phyloP scores from a whole-genome alignment of 1,140 invertebrate species.

The Pseudomyrmex concolor region DNA sequence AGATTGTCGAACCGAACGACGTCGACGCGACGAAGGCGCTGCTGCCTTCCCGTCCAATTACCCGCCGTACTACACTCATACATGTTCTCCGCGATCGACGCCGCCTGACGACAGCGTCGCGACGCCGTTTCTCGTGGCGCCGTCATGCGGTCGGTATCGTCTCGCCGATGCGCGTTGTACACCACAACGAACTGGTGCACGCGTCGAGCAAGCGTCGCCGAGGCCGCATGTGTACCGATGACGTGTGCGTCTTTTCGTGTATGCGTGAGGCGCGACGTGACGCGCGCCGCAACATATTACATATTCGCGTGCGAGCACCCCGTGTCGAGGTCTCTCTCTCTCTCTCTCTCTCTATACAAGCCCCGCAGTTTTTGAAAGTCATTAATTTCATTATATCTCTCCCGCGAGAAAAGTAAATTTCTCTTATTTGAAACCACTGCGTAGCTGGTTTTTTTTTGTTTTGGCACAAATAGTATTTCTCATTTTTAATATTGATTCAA shows the following conservation, averaged over 20 bases:
- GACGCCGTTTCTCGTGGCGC: slow-evolving; percentile 73
- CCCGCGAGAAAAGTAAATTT: background rate
- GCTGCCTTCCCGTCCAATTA: slow-evolving; percentile 30
- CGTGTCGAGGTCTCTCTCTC: background rate
- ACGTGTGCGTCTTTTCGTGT: background rate
- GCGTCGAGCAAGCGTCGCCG: background rate
- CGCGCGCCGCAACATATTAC: slow-evolving; percentile 1
- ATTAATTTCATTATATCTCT: too few relatives aligned
- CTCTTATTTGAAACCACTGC: background rate
- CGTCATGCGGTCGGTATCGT: slow-evolving; percentile 66
- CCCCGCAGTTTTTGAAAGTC: too few relatives aligned
- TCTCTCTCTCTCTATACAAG: too few relatives aligned
- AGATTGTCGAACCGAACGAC: slow-evolving; percentile 18
- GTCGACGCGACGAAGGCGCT: slow-evolving; percentile 43
- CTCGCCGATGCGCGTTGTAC: slow-evolving; percentile 30
- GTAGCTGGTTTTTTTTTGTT: too few relatives aligned
- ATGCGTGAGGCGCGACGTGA: slow-evolving; percentile 3
- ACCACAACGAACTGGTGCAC: slow-evolving; percentile 5
- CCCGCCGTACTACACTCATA: slow-evolving; percentile 48
- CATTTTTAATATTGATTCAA: too few relatives aligned
- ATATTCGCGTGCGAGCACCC: background rate
- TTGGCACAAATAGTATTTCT: too few relatives aligned
- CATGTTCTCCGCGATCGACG: slow-evolving; percentile 66
- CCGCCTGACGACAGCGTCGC: slow-evolving; percentile 76
- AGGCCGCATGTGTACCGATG: background rate